Base-by-base conservation (phyloP, 2,888 invertebrate species). In the Chrysodeixis includens region DNA sequence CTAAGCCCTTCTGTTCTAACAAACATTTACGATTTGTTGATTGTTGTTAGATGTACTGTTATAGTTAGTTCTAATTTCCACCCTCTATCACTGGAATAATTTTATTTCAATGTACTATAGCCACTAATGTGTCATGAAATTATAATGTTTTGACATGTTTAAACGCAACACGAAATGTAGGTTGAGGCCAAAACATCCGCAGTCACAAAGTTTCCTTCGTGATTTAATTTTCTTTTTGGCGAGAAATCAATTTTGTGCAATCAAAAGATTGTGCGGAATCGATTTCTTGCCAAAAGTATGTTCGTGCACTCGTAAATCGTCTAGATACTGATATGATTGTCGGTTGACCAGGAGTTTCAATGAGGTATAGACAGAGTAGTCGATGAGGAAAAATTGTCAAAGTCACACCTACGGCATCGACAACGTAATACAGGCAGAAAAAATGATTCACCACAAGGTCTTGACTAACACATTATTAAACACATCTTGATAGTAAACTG, bases 241-340 rank as follows among this genome's bases (percentile, higher is more conserved):
- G 52, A 52, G 59, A 52, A 59, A 9, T 51, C 44, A 51, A 20
- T 53, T 30, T 53, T 53, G 26, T 26, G 22, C 30, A 55, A 18
- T n/a, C 30, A 44, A 51, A 10, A 32, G 16, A 32, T n/a, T 40
- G 40, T 40, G n/a, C n/a, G n/a, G 40, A 40, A 40, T 40, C 40
- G 40, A 40, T 40, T 40, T 40, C 40, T 40, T 40, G 40, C 40
- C 40, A 40, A 40, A 40, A 40, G 40, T 40, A 35, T 14, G 35
- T 35, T 35, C 14, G 35, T 40, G n/a, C n/a, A 40, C n/a, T 40
- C 40, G n/a, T 40, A 40, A 40, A 0, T 40, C 40, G 40, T n/a
- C n/a, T 5, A 40, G 40, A 40, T n/a, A 40, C n/a, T 40, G n/a
- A 40, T 40, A 6, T n/a, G n/a, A 26, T 26, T 26, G 26, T 26